A percentile compares a stretch with the other conserved stretches of the same genome.
Conservation (phyloP, 2,797 vertebrate species). For the Chelon labrosus region DNA sequence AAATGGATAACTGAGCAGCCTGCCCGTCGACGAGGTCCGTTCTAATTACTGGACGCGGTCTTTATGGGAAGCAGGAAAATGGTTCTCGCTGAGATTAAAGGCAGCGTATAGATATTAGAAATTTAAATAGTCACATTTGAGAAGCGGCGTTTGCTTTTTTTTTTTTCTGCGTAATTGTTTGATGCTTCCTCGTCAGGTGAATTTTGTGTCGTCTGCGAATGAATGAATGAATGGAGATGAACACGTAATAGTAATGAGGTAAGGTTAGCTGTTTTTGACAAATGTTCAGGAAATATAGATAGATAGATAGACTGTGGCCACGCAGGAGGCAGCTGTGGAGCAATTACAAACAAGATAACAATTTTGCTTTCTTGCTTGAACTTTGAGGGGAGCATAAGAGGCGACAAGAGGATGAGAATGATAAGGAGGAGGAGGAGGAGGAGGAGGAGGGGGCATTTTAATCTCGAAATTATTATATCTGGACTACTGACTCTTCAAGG, state of each 20-base stretch:
- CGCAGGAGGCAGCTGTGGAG: slow-evolving; percentile 53
- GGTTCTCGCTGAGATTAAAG: slow-evolving; percentile 74
- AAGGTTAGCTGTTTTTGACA: slow-evolving; percentile 60
- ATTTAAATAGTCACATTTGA: slow-evolving; percentile 60
- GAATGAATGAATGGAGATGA: slow-evolving; percentile 54
- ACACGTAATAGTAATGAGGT: slow-evolving; percentile 66
- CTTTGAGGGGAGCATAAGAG: slow-evolving; percentile 79
- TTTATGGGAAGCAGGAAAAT: slow-evolving; percentile 65
- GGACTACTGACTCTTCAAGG: slow-evolving; percentile 87
- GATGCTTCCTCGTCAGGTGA: slow-evolving; percentile 45
- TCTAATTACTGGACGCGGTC: slow-evolving; percentile 77
- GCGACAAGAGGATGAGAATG: slow-evolving; percentile 51
- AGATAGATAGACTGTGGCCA: slow-evolving; percentile 39
- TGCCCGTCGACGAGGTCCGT: slow-evolving; percentile 55
- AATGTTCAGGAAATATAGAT: slow-evolving; percentile 55
- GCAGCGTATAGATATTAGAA: slow-evolving; percentile 50
- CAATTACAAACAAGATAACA: slow-evolving; percentile 90
- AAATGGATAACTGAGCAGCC: slow-evolving; percentile 60
- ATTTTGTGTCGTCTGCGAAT: slow-evolving; percentile 18
- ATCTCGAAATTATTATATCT: slow-evolving; percentile 92
- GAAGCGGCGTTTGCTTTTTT: slow-evolving; percentile 61
- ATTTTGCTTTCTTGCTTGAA: slow-evolving; percentile 83
- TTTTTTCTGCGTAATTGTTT: slow-evolving; percentile 72
- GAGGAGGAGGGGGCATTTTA: slow-evolving; percentile 68
- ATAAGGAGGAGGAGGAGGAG: slow-evolving; percentile 13